A percentile compares a stretch with the other conserved stretches of the same genome.
These are phyloP conservation scores for Uropsilus gracilis DNA, from an alignment of 2,113 vertebrate species.

Conservation along the genomic window DNA sequence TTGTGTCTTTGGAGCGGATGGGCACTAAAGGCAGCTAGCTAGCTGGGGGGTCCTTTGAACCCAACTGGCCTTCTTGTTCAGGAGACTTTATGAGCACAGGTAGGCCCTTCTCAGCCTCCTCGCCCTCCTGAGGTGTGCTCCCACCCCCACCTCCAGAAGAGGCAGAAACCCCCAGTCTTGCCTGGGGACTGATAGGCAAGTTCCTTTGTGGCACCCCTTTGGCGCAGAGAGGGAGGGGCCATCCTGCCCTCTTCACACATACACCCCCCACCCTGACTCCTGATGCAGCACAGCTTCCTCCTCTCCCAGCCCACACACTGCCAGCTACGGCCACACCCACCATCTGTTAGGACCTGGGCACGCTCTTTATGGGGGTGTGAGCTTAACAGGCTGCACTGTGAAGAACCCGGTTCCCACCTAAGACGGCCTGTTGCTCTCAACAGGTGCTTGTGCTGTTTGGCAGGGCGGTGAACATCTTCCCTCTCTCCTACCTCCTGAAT, in stretches of 20 bases:
- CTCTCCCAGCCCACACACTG: no score
- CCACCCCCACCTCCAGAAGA: not conserved
- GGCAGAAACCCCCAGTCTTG: slow-evolving; percentile 46
- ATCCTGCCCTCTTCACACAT: slow-evolving; percentile 11
- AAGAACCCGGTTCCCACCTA: not conserved
- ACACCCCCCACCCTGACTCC: rapidly evolving
- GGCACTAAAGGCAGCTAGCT: not conserved
- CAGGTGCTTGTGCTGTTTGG: slow-evolving; percentile 96
- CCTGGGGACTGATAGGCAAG: not conserved
- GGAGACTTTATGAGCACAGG: rapidly evolving
- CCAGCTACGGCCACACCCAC: no score
- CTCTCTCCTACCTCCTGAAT: slow-evolving; percentile 96
- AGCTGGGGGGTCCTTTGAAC: not conserved
- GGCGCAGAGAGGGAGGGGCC: no score
- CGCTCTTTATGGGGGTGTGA: not conserved
- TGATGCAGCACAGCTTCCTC: no score
- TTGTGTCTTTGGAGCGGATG: not conserved
- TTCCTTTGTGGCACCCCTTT: no score
- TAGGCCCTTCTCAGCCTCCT: not conserved
- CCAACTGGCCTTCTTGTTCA: not conserved
- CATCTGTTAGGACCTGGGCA: not conserved
- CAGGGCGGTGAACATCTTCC: slow-evolving; percentile 97
- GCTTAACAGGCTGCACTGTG: not conserved
- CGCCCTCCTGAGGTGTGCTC: slow-evolving; percentile 30
- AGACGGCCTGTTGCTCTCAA: slow-evolving; percentile 37